These are phyloP conservation scores for Amphiprion percula DNA, from an alignment of 2,113 vertebrate species.

Conservation along the genomic window DNA sequence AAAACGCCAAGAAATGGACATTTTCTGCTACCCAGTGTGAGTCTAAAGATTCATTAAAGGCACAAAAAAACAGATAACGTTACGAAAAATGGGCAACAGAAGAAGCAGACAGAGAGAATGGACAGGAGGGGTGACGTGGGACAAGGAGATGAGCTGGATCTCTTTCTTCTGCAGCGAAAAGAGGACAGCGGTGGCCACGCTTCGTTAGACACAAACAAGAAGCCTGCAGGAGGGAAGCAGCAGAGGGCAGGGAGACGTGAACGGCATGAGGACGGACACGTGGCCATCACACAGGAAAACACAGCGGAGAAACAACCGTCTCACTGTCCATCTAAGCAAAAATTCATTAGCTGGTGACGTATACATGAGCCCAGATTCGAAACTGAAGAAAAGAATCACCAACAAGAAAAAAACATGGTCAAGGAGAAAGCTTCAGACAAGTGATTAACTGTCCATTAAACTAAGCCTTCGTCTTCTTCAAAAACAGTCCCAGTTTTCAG, in stretches of 20 bases:
- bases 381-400: no score
- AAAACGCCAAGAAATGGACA: no score
- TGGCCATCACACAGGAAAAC: slow-evolving; percentile 30
- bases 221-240: slow-evolving; percentile 48
- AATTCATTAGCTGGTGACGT: neutral
- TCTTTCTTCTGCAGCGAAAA: slow-evolving; percentile 59
- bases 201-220: slow-evolving; percentile 73
- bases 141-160: slow-evolving; percentile 36
- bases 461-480: no score
- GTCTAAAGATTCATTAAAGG: neutral
- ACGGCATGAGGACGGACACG: slow-evolving; percentile 20
- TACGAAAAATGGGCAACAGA: neutral
- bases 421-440: neutral
- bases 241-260: slow-evolving; percentile 51
- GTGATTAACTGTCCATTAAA: neutral
- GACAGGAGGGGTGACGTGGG: slow-evolving; percentile 7
- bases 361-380: no score
- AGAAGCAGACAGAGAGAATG: neutral
- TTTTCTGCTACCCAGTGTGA: no score
- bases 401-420: no score
- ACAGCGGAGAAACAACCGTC: neutral
- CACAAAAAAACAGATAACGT: neutral
- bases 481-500: no score
- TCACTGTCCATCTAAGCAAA: neutral
- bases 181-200: slow-evolving; percentile 53